phyloP scores from a whole-genome alignment of 2,888 invertebrate genomes.

The Odontocolon sp. region DNA sequence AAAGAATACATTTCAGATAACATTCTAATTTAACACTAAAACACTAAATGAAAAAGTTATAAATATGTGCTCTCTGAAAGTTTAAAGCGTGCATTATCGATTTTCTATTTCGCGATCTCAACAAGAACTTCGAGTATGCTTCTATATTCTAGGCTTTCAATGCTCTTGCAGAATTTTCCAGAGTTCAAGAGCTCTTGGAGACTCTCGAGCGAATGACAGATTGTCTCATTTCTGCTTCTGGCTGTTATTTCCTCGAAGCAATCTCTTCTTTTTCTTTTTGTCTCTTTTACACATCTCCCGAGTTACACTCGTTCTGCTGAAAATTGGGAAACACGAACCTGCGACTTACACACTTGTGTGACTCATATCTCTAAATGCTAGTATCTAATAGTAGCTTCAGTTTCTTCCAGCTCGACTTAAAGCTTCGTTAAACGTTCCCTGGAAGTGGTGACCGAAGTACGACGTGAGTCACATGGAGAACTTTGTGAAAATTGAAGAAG shows the following conservation, averaged over 20 bases:
- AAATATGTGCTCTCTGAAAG: background rate
- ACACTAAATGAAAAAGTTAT: too few relatives aligned
- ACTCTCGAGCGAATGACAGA: background rate
- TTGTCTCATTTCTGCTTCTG: too few relatives aligned
- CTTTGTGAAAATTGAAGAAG: conserved; percentile 14
- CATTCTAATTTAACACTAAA: too few relatives aligned
- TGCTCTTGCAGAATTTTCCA: too few relatives aligned
- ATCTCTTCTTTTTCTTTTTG: background rate
- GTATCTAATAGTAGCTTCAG: background rate
- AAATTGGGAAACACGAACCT: background rate
- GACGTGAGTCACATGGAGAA: conserved; percentile 28
- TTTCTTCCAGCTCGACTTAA: conserved; percentile 24
- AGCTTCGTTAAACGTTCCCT: conserved; percentile 41
- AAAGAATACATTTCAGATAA: too few relatives aligned
- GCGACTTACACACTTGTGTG: too few relatives aligned
- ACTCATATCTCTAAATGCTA: background rate
- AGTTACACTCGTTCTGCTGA: background rate
- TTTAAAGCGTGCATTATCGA: conserved; percentile 18
- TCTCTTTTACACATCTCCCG: background rate
- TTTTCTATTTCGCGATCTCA: background rate
- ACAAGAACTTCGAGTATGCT: too few relatives aligned
- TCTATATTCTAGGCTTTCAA: too few relatives aligned
- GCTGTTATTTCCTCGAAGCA: background rate
- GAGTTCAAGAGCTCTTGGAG: background rate
- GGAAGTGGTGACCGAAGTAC: conserved; percentile 34